These are phyloP conservation scores for Sebastes aleutianus DNA, from an alignment of 2,797 vertebrate genomes.

Conservation along the genomic window DNA sequence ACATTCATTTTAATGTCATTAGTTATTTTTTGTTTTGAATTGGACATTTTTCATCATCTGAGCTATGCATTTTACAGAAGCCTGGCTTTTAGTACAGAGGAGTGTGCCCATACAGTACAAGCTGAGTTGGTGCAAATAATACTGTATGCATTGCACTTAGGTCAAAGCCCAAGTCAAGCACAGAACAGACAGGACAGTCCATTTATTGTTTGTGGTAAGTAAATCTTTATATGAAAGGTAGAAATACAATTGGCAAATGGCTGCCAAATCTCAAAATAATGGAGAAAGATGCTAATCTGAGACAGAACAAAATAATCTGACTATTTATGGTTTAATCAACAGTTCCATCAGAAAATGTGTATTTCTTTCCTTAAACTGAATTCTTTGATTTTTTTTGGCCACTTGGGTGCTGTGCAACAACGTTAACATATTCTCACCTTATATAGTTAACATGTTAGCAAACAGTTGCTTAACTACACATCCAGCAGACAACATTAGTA, in stretches of 20 bases:
- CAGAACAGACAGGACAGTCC: background rate
- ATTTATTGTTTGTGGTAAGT: background rate
- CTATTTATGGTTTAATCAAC: background rate
- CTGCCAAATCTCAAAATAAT: background rate
- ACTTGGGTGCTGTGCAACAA: background rate
- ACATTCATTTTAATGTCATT: background rate
- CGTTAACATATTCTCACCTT: background rate
- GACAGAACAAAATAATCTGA: background rate
- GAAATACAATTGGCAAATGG: background rate
- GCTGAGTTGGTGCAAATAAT: slow-evolving; percentile 1
- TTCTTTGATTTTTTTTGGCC: background rate
- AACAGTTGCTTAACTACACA: too few relatives aligned
- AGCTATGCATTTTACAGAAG: background rate
- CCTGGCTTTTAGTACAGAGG: background rate
- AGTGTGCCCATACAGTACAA: background rate
- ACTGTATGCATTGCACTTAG: slow-evolving; percentile 1
- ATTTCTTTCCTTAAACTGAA: background rate
- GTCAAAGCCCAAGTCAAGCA: slow-evolving; percentile 6
- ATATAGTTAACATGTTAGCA: background rate
- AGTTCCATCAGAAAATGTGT: too few relatives aligned
- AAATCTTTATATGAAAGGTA: background rate
- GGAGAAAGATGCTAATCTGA: background rate
- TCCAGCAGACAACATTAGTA: background rate
- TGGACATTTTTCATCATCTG: background rate
- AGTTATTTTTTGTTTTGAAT: background rate